Conservation (phyloP, 2,888 invertebrate species). For the Macaria liturata region DNA sequence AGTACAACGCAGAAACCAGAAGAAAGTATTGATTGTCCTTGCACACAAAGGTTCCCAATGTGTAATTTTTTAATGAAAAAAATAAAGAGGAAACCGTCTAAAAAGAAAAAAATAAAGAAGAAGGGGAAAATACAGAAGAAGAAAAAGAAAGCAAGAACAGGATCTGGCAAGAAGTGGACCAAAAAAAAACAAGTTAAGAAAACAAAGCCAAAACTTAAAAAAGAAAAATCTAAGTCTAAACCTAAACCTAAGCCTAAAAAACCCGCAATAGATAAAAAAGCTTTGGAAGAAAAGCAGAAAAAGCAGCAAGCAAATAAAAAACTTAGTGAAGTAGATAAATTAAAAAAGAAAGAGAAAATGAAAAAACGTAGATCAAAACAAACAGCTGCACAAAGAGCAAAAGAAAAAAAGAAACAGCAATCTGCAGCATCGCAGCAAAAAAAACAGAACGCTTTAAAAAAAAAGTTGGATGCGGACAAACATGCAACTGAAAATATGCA, state of each 20-base stretch:
- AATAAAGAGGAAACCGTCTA: background rate
- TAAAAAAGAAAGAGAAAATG: background rate
- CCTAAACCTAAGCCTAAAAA: background rate
- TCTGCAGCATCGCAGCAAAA: conserved; percentile 1
- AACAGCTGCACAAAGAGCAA: background rate
- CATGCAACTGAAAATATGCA: conserved; percentile 10
- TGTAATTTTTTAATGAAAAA: background rate
- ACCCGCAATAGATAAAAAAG: background rate
- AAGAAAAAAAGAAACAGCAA: background rate
- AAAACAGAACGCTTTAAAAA: conserved; percentile 13
- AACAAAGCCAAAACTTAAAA: no score
- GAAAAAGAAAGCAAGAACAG: background rate
- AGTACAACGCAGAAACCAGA: no score
- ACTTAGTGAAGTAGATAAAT: background rate
- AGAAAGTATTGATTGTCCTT: background rate
- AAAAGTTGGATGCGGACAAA: conserved; percentile 28
- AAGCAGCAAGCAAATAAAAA: background rate
- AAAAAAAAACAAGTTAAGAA: background rate
- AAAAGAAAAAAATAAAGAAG: background rate
- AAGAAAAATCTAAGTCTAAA: no score
- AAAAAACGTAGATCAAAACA: background rate
- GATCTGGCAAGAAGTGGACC: background rate
- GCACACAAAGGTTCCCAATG: background rate
- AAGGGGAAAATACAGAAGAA: conserved; percentile 5
- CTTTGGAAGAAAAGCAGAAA: background rate